These are phyloP conservation scores for Drosophila seguyi DNA, from an alignment of 1,140 invertebrate species.

Conservation along the genomic window DNA sequence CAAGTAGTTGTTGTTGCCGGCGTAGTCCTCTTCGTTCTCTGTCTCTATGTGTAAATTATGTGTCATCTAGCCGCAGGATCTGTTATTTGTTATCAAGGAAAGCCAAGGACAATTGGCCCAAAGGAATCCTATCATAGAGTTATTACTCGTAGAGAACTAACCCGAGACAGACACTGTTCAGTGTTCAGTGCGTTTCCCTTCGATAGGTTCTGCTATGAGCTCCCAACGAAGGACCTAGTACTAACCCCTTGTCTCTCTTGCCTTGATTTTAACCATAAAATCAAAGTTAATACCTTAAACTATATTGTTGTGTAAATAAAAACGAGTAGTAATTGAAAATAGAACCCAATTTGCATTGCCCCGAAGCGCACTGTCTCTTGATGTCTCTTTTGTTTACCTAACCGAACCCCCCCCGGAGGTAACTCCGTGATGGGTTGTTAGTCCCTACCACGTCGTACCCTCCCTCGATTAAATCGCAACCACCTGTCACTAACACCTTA, in stretches of 20 bases:
- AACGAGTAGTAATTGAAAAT: neutral
- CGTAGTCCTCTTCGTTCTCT: conserved; percentile 12
- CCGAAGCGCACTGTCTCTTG: conserved; percentile 13
- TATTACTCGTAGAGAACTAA: conserved; percentile 20
- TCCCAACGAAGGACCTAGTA: too few relatives aligned
- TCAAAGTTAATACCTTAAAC: neutral
- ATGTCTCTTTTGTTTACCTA: conserved; percentile 17
- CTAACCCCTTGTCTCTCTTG: neutral
- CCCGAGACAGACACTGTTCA: conserved; percentile 4
- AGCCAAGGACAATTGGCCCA: conserved; percentile 30
- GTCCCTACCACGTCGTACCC: too few relatives aligned
- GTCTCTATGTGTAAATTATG: conserved; percentile 29
- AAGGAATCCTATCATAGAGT: neutral
- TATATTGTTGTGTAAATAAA: neutral
- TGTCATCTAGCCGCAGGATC: neutral
- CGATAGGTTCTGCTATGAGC: too few relatives aligned
- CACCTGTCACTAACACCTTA: conserved; percentile 62
- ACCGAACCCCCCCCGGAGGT: neutral
- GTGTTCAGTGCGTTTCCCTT: conserved; percentile 18
- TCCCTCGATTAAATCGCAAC: conserved; percentile 54
- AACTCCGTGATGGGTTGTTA: too few relatives aligned
- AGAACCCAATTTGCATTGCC: neutral
- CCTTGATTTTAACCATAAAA: neutral
- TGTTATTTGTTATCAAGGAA: neutral
- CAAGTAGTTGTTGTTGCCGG: conserved; percentile 33